Percentiles rank a stretch among this genome's conserved stretches.
phyloP scores from a whole-genome alignment of 2,888 invertebrate genomes.

The Drosophila neonasuta region DNA sequence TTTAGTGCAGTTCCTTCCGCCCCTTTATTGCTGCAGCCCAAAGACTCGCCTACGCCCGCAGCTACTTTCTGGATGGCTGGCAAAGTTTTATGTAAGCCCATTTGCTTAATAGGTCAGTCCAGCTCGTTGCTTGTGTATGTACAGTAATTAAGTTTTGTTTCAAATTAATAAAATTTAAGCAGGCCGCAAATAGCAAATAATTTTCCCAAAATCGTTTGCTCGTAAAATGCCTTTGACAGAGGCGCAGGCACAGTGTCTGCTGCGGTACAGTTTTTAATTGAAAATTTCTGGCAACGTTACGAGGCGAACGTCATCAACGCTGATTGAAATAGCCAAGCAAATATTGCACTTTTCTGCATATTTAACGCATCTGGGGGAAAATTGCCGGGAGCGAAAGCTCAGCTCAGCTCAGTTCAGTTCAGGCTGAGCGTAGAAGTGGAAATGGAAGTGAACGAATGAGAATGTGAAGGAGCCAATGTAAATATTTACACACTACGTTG shows the following conservation, averaged over 20 bases:
- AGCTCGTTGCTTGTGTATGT: constrained; percentile 31
- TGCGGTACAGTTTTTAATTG: constrained; percentile 29
- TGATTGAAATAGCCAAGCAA: constrained; percentile 66
- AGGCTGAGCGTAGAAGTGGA: not conserved
- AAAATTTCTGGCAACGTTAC: constrained; percentile 18
- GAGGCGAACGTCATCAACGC: constrained; percentile 12
- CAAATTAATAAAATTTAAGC: constrained; percentile 41
- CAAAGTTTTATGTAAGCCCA: constrained; percentile 61
- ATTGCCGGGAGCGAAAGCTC: constrained; percentile 15
- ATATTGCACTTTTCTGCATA: constrained; percentile 63
- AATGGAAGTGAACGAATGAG: not conserved
- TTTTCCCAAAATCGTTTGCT: constrained; percentile 1
- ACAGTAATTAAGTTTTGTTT: constrained; percentile 58
- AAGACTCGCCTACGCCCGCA: not conserved
- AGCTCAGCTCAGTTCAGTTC: not conserved
- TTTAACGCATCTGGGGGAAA: constrained; percentile 46
- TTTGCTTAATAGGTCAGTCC: constrained; percentile 59
- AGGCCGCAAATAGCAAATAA: constrained; percentile 21
- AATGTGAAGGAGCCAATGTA: constrained; percentile 17
- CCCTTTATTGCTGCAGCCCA: not conserved
- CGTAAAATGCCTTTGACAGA: constrained; percentile 11
- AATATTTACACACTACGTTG: constrained; percentile 65
- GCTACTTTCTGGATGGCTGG: constrained; percentile 13
- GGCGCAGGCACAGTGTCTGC: constrained; percentile 14
- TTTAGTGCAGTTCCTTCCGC: constrained; percentile 33